phyloP scores from a whole-genome alignment of 2,888 invertebrate species.

The Clostera curtula region DNA sequence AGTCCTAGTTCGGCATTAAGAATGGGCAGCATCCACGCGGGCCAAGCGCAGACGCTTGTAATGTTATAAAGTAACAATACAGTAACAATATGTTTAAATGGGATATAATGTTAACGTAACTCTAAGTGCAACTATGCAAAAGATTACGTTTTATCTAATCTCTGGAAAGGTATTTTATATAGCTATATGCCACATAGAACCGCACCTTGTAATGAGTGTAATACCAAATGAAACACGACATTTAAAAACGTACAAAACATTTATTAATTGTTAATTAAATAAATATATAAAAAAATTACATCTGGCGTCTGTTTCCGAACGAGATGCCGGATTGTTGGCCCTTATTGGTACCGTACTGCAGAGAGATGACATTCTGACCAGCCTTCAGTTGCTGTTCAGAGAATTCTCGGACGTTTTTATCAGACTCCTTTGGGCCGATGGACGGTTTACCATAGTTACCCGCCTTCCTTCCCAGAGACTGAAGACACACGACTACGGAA shows the following conservation, averaged over 20 bases:
- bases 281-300: constrained; percentile 76
- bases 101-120: neutral
- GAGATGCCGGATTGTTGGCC: constrained; percentile 96
- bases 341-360: constrained; percentile 98
- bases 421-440: constrained; percentile 96
- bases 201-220: too few species aligned
- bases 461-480: constrained; percentile 95
- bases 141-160: constrained; percentile 18
- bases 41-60: too few species aligned
- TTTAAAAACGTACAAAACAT: constrained; percentile 43
- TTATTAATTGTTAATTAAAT: constrained; percentile 37
- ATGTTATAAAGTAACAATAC: too few species aligned
- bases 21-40: too few species aligned
- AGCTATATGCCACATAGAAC: too few species aligned
- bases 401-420: constrained; percentile 94
- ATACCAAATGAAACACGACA: constrained; percentile 24
- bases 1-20: too few species aligned
- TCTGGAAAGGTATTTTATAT: constrained; percentile 12
- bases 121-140: constrained; percentile 9
- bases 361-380: constrained; percentile 92
- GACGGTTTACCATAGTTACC: constrained; percentile 88
- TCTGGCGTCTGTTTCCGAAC: constrained; percentile 96
- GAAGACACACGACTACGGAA: constrained; percentile 96
- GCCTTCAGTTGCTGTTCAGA: constrained; percentile 94
- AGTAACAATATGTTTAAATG: neutral